phyloP scores from a whole-genome alignment of 1,140 invertebrate genomes.

The Heliothis subflexa region DNA sequence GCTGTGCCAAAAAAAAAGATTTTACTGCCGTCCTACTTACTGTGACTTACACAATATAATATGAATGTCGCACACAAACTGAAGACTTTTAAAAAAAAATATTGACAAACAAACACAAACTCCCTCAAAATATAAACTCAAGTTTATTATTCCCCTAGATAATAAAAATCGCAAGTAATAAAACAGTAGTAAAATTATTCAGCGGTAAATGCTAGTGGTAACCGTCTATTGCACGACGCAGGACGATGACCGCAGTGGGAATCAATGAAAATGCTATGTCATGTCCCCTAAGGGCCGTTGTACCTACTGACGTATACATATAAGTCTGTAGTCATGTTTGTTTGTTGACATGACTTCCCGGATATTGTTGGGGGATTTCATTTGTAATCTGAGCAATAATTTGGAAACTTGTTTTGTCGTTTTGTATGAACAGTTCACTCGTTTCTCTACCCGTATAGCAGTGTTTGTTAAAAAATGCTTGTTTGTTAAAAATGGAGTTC shows the following conservation, averaged over 20 bases:
- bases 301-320: conserved; percentile 1
- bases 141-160: conserved; percentile 14
- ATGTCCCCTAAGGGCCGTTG: conserved; percentile 34
- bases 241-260: conserved; percentile 44
- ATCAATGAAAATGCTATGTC: conserved; percentile 51
- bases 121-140: neutral
- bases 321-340: neutral
- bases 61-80: too few species aligned
- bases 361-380: conserved; percentile 29
- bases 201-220: conserved; percentile 36
- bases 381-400: conserved; percentile 17
- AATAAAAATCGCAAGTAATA: conserved; percentile 29
- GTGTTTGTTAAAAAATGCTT: neutral
- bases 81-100: neutral
- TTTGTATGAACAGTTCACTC: too few species aligned
- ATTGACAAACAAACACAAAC: neutral
- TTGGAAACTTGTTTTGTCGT: conserved; percentile 8
- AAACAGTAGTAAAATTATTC: conserved; percentile 46
- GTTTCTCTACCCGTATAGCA: neutral
- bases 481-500: neutral
- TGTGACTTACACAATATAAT: neutral
- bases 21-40: neutral
- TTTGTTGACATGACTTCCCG: conserved; percentile 35
- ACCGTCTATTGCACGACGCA: conserved; percentile 28
- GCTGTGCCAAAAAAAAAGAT: neutral